Base-by-base conservation (phyloP, 2,113 vertebrate genomes). In the Bos indicus region DNA sequence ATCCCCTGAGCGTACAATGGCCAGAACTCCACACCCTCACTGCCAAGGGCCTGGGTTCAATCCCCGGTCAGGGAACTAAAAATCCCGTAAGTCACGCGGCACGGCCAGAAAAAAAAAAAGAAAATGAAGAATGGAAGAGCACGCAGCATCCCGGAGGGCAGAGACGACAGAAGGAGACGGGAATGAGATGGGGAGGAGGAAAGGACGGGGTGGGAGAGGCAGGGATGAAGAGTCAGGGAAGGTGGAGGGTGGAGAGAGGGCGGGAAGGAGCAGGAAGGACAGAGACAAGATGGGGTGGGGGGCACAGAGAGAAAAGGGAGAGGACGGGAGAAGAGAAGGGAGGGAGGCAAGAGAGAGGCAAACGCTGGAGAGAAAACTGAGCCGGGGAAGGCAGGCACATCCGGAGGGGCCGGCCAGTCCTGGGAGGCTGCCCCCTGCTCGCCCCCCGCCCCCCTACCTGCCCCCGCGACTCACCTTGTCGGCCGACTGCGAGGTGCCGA, bases 401-500 rank as follows among this genome's bases (percentile, higher is more conserved):
- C 87, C 2, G 4, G 84, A 62, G 19, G 40, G 33, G 40, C 10
- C 56, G 30, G 48, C 25, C 36, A 54, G 36, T 33, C 48, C 28
- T 33, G 0, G 6, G 28, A 7, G 21, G 51, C 57, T 13, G 28
- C 30, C 10, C 9, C 43, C 11, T 17, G 16, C 95, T 71, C 14
- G 2, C 11, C 46, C 64, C 64, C 54, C 36, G 1, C 26, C 7
- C 10, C 0, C 26, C 40, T 0, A 8, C 5, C 43, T 3, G 9
- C 36, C 13, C 57, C 15, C 1, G 0, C 13, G 43, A 36, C 91
- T 60, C 96, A 98, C 98, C 96, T 97, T 98, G 98, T 98, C 97
- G 0, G 98, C 99, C 0, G 99, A 99, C 98, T 99, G 99, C 1
- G 99, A 99, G 9, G 99, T 99, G 94, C 99, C 99, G 67, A 99